phyloP scores from a whole-genome alignment of 2,113 vertebrate species.

The Xenopus borealis region DNA sequence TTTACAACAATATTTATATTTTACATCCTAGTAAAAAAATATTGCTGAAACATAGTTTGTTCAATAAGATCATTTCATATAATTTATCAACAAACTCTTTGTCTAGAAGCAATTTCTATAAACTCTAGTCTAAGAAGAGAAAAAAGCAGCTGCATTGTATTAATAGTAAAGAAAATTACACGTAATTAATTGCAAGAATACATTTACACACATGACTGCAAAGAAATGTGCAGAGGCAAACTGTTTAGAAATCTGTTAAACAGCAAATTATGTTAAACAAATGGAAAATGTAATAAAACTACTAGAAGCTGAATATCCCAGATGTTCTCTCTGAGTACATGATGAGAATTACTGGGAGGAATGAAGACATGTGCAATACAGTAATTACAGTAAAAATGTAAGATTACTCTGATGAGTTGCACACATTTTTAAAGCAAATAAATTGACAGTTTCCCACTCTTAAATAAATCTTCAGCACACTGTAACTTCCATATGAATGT shows the following conservation, averaged over 20 bases:
- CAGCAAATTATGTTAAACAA: constrained; percentile 27
- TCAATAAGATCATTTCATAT: no score
- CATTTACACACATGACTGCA: constrained; percentile 30
- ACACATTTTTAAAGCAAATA: constrained; percentile 3
- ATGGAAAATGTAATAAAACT: constrained; percentile 33
- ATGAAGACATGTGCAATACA: constrained; percentile 10
- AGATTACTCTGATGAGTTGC: not conserved
- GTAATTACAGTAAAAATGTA: not conserved
- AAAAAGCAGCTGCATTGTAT: not conserved
- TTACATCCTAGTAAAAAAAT: no score
- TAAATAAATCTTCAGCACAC: no score
- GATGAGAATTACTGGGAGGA: constrained; percentile 6
- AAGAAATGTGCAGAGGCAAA: constrained; percentile 22
- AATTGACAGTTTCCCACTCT: not conserved
- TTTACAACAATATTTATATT: no score
- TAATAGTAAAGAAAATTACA: constrained; percentile 7
- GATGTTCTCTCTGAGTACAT: constrained; percentile 12
- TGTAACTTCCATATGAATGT: no score
- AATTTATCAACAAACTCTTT: no score
- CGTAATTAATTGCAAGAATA: constrained; percentile 30
- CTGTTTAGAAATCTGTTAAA: constrained; percentile 29
- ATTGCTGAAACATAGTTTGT: no score
- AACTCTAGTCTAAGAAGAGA: no score
- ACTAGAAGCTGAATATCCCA: constrained; percentile 9
- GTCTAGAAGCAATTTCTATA: no score